These are phyloP conservation scores for Teinopalpus imperialis DNA, from an alignment of 2,888 invertebrate genomes.

Conservation along the genomic window DNA sequence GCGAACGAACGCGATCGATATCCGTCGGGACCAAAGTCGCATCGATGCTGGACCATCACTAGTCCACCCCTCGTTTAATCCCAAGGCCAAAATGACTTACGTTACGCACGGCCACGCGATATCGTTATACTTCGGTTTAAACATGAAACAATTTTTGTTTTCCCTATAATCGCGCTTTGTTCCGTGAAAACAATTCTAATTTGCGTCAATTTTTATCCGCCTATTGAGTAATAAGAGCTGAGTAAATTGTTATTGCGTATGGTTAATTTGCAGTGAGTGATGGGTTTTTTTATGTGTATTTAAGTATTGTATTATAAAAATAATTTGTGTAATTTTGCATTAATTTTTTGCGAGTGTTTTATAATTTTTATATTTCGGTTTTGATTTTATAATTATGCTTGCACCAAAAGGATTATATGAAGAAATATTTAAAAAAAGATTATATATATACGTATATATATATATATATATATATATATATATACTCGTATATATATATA, in stretches of 20 bases:
- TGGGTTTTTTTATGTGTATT: too few relatives aligned
- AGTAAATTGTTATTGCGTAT: not conserved
- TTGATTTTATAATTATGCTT: too few relatives aligned
- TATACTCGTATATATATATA: too few relatives aligned
- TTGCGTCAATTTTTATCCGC: slow-evolving; percentile 8
- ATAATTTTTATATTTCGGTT: too few relatives aligned
- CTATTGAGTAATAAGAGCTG: not conserved
- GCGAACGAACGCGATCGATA: slow-evolving; percentile 33
- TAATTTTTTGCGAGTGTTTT: too few relatives aligned
- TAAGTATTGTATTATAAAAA: too few relatives aligned
- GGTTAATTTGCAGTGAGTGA: too few relatives aligned
- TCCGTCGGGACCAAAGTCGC: slow-evolving; percentile 13
- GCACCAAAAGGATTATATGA: too few relatives aligned
- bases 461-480: too few relatives aligned
- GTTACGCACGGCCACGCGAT: slow-evolving; percentile 27
- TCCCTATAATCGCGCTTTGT: not conserved
- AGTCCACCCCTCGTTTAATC: slow-evolving; percentile 29
- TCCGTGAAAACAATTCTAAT: slow-evolving; percentile 14
- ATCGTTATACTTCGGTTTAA: slow-evolving; percentile 19
- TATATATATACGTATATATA: too few relatives aligned
- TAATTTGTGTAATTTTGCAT: too few relatives aligned
- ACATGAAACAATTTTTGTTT: not conserved
- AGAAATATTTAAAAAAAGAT: too few relatives aligned
- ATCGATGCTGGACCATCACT: slow-evolving; percentile 5
- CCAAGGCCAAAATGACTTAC: slow-evolving; percentile 54